Evolutionary conservation across 2,113 vertebrate species (phyloP), one percentile per base, ranked within the genome.

Genomic region (Alosa alosa): DNA sequence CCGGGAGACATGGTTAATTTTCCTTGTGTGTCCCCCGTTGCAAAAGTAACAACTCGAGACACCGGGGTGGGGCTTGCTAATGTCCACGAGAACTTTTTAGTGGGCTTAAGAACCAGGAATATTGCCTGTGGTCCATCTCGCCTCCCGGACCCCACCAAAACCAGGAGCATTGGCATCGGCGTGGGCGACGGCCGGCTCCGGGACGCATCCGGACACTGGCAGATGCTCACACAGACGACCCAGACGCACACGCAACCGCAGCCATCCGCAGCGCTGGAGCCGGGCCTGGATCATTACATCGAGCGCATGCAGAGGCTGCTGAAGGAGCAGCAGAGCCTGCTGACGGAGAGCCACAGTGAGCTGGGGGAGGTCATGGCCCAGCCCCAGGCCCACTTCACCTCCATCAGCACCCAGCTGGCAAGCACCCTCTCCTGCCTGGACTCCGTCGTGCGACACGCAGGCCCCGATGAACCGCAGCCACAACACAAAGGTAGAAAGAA

Each of bases 41-140:
- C 50, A n/a, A 94, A 92, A 41, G 81, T 84, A 1, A 96, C 94
- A 90, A 99, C 96, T 88, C 94, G 95, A 94, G 97, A 99, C 87
- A 93, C 89, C 2, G 97, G 97, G 0, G 87, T 97, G 87, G 98
- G 98, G 7, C 96, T 97, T 87, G 95, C 96, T 49, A 97, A 91
- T 50, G 78, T 99, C 88, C 83, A 96, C 2, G 97, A 99, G 83
- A 98, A 97, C 92, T 98, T 96, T 60, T 90, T 99, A 78, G 93
- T 99, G 81, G 98, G 98, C 31, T 91, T 99, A 68, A 99, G 96
- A 93, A 97, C 97, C 87, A 94, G 97, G 72, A 98, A 96, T 90
- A 99, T 99, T 89, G 98, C 97, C 0, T 99, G 97, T 0, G 98
- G 98, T 47, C 96, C 98, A 0, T 96, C 97, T 2, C 94, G 92